phyloP scores from a whole-genome alignment of 2,888 invertebrate genomes.

The Brachypalpus laphriformis region DNA sequence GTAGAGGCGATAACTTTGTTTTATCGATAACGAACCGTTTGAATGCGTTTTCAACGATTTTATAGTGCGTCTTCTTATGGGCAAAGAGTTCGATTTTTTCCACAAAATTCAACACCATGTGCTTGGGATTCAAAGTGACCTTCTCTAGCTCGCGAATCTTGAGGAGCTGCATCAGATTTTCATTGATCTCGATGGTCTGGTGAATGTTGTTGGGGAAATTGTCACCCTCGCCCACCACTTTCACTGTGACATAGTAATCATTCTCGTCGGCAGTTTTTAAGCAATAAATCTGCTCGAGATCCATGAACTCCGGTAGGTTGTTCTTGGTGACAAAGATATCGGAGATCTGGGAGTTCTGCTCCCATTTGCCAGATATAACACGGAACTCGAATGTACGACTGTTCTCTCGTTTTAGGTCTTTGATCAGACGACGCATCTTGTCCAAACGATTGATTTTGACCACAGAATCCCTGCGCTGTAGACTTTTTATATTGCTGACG shows the following conservation, averaged over 20 bases:
- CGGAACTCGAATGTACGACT: conserved; percentile 80
- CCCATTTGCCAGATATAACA: conserved; percentile 80
- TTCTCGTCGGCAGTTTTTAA: conserved; percentile 78
- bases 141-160: conserved; percentile 80
- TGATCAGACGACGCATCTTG: conserved; percentile 80
- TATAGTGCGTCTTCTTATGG: conserved; percentile 80
- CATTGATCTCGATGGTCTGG: conserved; percentile 81
- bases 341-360: conserved; percentile 79
- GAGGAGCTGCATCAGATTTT: conserved; percentile 81
- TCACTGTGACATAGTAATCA: conserved; percentile 80
- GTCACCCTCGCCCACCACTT: conserved; percentile 76
- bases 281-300: conserved; percentile 80
- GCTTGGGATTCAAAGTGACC: conserved; percentile 80
- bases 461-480: conserved; percentile 73
- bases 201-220: conserved; percentile 80
- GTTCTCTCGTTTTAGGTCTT: conserved; percentile 79
- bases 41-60: conserved; percentile 82
- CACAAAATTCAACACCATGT: conserved; percentile 81
- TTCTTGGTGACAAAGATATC: conserved; percentile 81
- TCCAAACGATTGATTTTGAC: conserved; percentile 78
- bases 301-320: conserved; percentile 81
- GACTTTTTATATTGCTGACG: conserved; percentile 76
- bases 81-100: conserved; percentile 82
- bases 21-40: conserved; percentile 81
- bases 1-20: conserved; percentile 78